Conservation (phyloP, 2,113 vertebrate species). For the Anolis carolinensis region DNA sequence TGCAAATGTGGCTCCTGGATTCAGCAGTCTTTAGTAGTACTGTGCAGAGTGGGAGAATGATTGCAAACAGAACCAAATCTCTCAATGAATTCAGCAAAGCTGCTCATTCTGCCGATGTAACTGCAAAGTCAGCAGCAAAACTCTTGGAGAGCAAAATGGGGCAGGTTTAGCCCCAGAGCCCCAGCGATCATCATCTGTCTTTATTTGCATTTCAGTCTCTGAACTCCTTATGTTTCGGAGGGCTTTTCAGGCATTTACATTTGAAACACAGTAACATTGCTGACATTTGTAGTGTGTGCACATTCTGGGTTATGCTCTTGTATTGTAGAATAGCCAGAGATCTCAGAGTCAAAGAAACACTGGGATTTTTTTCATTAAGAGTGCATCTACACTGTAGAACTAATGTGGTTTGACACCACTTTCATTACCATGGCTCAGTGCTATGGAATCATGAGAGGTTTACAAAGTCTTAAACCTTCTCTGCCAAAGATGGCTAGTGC, state of each 20-base stretch:
- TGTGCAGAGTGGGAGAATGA: background rate
- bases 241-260: background rate
- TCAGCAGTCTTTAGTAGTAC: conserved; percentile 5
- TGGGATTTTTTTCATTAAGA: background rate
- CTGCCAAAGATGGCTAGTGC: too few species aligned
- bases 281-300: background rate
- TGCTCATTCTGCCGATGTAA: background rate
- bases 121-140: conserved; percentile 11
- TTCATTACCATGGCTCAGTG: too few species aligned
- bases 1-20: background rate
- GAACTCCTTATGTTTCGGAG: background rate
- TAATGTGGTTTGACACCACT: too few species aligned
- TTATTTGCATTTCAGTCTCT: background rate
- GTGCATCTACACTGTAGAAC: too few species aligned
- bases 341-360: background rate
- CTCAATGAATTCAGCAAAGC: conserved; percentile 14
- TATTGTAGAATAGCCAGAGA: background rate
- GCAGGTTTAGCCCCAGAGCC: background rate
- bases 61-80: background rate
- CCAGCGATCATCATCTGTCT: background rate
- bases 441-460: too few species aligned
- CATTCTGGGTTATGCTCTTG: background rate
- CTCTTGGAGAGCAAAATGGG: background rate
- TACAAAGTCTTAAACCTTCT: too few species aligned
- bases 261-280: background rate